Evolutionary conservation across 2,113 vertebrate species (phyloP).

Genomic region (Archocentrus centrarchus): DNA sequence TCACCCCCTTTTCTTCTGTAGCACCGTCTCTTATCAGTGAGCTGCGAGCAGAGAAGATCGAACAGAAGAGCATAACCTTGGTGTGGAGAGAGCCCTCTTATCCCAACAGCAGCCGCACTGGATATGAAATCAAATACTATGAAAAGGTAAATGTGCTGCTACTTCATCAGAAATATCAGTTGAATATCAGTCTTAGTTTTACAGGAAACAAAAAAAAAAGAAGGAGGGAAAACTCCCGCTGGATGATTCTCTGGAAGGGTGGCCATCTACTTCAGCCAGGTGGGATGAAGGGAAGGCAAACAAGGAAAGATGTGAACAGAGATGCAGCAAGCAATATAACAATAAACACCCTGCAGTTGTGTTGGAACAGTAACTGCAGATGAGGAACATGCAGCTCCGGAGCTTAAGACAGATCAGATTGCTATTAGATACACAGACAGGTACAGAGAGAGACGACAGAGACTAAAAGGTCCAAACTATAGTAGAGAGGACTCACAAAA

Average conservation of each 20-base stretch:
- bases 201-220: background rate
- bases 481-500: background rate
- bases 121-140: conserved; percentile 95
- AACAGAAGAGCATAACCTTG: conserved; percentile 90
- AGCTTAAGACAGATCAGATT: background rate
- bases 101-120: conserved; percentile 84
- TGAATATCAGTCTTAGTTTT: background rate
- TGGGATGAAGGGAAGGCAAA: background rate
- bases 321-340: background rate
- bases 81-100: conserved; percentile 87
- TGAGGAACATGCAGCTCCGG: background rate
- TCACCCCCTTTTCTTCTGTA: conserved; percentile 60
- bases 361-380: background rate
- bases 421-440: background rate
- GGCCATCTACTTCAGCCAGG: background rate
- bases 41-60: conserved; percentile 88
- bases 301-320: background rate
- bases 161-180: background rate
- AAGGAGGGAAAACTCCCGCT: background rate
- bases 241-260: background rate
- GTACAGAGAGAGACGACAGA: background rate
- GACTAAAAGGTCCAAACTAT: background rate
- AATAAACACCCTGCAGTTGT: background rate
- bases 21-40: conserved; percentile 84
- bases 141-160: conserved; percentile 86